Percentiles rank a stretch among this genome's conserved stretches.
phyloP scores from a whole-genome alignment of 2,888 invertebrate species.

The Lordiphosa andalusiaca region DNA sequence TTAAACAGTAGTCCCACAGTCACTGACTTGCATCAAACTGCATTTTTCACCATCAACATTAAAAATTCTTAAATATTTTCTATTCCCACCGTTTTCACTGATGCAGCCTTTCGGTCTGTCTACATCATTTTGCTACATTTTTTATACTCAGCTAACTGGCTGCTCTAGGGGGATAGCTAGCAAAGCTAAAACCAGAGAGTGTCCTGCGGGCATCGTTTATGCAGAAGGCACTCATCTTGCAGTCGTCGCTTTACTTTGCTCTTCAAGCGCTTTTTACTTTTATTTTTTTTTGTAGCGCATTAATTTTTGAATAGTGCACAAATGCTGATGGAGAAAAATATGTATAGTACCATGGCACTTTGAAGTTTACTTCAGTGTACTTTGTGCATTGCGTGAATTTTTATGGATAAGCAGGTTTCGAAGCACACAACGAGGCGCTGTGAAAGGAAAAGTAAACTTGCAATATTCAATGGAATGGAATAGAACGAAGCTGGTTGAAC shows the following conservation, averaged over 20 bases:
- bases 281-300: conserved; percentile 40
- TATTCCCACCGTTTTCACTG: no score
- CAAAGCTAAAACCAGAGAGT: conserved; percentile 11
- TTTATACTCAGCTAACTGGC: not conserved
- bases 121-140: no score
- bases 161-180: no score
- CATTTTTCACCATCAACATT: no score
- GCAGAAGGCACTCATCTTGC: conserved; percentile 23
- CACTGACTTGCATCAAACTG: no score
- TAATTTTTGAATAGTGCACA: conserved; percentile 61
- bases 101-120: no score
- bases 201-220: conserved; percentile 55
- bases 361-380: conserved; percentile 21
- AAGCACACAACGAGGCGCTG: not conserved
- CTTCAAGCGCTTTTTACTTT: conserved; percentile 17
- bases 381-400: conserved; percentile 19
- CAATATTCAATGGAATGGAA: no score
- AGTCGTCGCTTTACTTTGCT: conserved; percentile 26
- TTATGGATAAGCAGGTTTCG: not conserved
- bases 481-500: no score
- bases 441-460: no score
- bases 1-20: no score
- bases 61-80: no score
- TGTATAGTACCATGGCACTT: conserved; percentile 9
- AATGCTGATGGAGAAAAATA: conserved; percentile 39